Evolutionary conservation across 2,888 invertebrate genomes (phyloP), one percentile per base, ranked within the genome.

Genomic region (Volucella bombylans): DNA sequence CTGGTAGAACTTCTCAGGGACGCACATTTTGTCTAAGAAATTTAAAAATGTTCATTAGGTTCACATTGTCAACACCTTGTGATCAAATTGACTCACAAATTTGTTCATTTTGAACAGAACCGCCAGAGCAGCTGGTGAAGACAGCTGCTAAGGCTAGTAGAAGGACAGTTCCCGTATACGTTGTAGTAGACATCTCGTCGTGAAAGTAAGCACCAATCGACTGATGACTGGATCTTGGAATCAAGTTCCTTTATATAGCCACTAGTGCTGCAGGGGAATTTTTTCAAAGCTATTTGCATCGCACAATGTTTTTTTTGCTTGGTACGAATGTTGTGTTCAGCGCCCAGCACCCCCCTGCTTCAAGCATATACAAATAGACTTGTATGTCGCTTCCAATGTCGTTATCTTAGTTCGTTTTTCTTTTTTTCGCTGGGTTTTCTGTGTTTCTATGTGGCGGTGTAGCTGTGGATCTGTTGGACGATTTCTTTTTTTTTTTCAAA

Each of bases 21-120:
- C 95, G 90, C 96, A 96, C 93, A 96, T 94, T 90, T 94, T 95
- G 89, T 94, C 96, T 96, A 89, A 18, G 90, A 88, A 67, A 81
- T 59, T 77, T 47, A 72, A 39, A 9, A 61, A 64, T 31, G 31
- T 41, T 55, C 50, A 18, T 68, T 23, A 45, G 9, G n/a, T 4
- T 43, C 23, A 14, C 4, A 15, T 31, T 41, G 41, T 11, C 59
- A 45, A 12, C 15, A 1, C 1, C 9, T 52, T n/a, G 11, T 4
- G 23, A 23, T 39, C 8, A 23, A 9, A 49, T 3, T 12, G 41
- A 78, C 86, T 82, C 65, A 86, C 86, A 86, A 18, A 82, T 76
- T 76, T 81, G 65, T 18, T 81, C 85, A 68, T 82, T 79, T 59
- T 82, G 74, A 4, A 79, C 82, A 59, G 49, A 49, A 49, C 71